A percentile compares a stretch with the other conserved stretches of the same genome.
phyloP scores from a whole-genome alignment of 2,113 vertebrate genomes.

The Lagopus muta region DNA sequence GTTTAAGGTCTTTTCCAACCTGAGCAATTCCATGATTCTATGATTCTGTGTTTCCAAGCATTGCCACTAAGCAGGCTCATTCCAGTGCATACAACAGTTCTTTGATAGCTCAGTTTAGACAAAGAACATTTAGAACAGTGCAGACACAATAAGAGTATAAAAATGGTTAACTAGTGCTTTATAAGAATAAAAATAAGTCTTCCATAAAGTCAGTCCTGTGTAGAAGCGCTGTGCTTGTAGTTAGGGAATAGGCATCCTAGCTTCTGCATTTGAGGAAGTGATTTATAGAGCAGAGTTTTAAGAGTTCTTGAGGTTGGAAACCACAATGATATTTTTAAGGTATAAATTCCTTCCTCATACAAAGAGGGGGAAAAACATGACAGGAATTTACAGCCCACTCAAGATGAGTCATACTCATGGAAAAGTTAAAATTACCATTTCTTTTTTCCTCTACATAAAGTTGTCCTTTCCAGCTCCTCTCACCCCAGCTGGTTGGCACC shows the following conservation, averaged over 20 bases:
- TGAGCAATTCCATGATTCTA: too few relatives aligned
- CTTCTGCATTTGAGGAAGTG: background rate
- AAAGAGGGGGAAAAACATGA: background rate
- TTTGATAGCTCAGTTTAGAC: background rate
- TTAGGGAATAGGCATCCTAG: background rate
- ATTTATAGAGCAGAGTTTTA: conserved; percentile 1
- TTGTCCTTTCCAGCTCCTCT: background rate
- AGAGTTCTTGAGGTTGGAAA: background rate
- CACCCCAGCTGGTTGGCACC: background rate
- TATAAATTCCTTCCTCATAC: background rate
- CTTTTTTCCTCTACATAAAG: background rate
- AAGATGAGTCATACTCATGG: conserved; percentile 27
- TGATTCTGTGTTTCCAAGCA: background rate
- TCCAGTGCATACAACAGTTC: background rate
- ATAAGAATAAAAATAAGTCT: background rate
- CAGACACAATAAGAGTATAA: background rate
- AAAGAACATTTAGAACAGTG: background rate
- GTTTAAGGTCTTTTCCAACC: too few relatives aligned
- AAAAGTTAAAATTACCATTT: conserved; percentile 9
- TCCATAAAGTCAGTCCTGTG: background rate
- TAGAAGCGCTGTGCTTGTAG: background rate
- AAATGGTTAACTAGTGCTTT: background rate
- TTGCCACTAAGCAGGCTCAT: background rate
- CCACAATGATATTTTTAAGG: background rate
- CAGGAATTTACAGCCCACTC: conserved; percentile 2